Conservation (phyloP, 64 coral and sea anemone genomes). For the Montipora capricornis region DNA sequence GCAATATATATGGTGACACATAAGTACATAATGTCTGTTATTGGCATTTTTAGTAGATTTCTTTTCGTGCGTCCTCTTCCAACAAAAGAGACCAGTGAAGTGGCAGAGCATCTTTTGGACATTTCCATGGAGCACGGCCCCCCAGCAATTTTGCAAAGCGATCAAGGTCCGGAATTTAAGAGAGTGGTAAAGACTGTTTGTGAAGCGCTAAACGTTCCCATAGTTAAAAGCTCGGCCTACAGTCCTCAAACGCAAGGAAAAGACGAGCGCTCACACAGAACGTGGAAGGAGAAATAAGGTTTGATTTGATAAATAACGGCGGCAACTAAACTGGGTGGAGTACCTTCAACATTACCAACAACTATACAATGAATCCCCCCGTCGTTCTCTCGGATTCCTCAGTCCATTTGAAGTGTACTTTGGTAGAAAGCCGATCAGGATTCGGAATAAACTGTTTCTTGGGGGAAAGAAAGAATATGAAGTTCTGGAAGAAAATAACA, state of each 20-base stretch:
- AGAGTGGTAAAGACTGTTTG: constrained; percentile 16
- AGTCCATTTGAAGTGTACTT: constrained; percentile 25
- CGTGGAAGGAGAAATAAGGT: constrained; percentile 40
- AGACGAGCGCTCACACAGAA: constrained; percentile 41
- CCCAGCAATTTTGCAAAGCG: neutral
- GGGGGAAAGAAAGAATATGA: neutral
- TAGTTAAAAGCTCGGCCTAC: constrained; percentile 25
- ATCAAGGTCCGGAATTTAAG: neutral
- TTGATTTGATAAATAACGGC: neutral
- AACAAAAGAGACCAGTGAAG: neutral
- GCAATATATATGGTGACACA: neutral
- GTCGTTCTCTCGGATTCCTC: neutral
- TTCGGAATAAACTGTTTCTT: neutral
- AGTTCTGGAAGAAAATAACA: neutral
- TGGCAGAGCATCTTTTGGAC: neutral
- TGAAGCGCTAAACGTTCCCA: neutral
- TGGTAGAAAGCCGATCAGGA: neutral
- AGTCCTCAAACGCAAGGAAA: constrained; percentile 49
- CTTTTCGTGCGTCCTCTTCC: neutral
- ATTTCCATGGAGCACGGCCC: neutral
- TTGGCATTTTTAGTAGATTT: neutral
- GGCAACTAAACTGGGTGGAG: constrained; percentile 9
- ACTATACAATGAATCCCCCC: constrained; percentile 19
- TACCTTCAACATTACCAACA: constrained; percentile 1
- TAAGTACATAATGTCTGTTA: constrained; percentile 29